Conservation (phyloP, 2,113 vertebrate genomes). For the Sylvilagus bachmani region DNA sequence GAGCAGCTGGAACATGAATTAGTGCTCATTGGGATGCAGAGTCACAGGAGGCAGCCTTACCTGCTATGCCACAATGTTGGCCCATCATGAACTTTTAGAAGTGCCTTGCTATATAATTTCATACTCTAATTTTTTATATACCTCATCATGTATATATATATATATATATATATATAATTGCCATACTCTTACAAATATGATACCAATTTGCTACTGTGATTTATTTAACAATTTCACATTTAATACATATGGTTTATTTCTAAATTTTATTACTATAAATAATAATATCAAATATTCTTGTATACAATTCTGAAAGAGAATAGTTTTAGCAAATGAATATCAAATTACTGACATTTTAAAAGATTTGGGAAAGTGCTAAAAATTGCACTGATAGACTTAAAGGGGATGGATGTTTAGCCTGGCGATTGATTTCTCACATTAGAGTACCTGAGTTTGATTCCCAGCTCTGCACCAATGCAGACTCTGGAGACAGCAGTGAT, state of each 20-base stretch:
- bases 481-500: too few species aligned
- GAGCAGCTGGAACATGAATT: too few species aligned
- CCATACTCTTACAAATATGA: background rate
- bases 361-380: conserved; percentile 1
- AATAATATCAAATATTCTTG: conserved; percentile 5
- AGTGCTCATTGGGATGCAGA: too few species aligned
- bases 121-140: background rate
- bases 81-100: too few species aligned
- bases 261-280: conserved; percentile 20
- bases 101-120: background rate
- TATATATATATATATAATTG: background rate
- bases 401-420: too few species aligned
- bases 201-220: background rate
- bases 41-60: too few species aligned
- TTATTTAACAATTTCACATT: background rate
- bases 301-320: conserved; percentile 10
- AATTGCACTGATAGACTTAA: conserved; percentile 6
- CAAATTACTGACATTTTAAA: conserved; percentile 5
- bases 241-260: conserved; percentile 19
- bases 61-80: too few species aligned
- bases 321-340: conserved; percentile 1
- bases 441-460: too few species aligned
- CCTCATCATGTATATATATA: background rate
- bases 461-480: too few species aligned
- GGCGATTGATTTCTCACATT: too few species aligned